Evolutionary conservation across 2,888 invertebrate genomes (phyloP).

Genomic region (Lasioglossum calceatum): DNA sequence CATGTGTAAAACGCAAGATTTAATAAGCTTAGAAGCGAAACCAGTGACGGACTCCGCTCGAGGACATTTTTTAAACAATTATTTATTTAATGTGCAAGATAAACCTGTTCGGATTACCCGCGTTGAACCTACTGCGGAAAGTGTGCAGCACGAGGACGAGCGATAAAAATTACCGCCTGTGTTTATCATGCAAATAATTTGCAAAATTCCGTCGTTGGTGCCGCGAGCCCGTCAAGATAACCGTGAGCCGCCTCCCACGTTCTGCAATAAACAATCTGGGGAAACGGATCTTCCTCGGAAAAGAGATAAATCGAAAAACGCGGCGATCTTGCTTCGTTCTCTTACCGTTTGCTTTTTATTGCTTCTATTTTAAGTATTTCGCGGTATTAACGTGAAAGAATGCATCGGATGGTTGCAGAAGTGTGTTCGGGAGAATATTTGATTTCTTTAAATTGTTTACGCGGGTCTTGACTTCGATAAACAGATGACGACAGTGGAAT

Average conservation of each 20-base stretch:
- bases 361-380: background rate
- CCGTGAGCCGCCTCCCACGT: background rate
- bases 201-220: constrained; percentile 24
- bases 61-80: background rate
- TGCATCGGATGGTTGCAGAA: background rate
- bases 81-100: background rate
- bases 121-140: background rate
- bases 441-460: background rate
- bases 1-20: background rate
- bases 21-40: background rate
- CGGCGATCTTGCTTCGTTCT: background rate
- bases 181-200: constrained; percentile 42
- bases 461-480: background rate
- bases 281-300: background rate
- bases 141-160: background rate
- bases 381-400: background rate
- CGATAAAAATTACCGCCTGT: constrained; percentile 33
- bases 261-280: background rate
- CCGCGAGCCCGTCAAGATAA: constrained; percentile 35
- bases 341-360: background rate
- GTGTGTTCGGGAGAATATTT: background rate
- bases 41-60: background rate
- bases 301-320: background rate
- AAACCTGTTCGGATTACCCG: background rate
- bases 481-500: background rate